phyloP scores from a whole-genome alignment of 2,888 invertebrate species.

The Cephus runcator region DNA sequence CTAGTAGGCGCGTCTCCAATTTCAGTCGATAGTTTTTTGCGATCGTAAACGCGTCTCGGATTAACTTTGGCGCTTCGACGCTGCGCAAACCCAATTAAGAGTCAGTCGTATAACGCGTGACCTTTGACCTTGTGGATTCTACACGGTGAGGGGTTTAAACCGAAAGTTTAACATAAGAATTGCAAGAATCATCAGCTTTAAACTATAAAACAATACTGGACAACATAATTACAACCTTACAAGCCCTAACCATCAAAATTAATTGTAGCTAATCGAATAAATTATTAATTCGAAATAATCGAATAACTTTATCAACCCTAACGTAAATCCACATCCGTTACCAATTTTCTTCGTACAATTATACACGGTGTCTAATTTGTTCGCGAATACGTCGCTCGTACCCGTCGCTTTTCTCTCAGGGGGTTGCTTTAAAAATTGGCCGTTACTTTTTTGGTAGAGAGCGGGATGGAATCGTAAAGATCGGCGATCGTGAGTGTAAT shows the following conservation, averaged over 20 bases:
- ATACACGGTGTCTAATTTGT: background rate
- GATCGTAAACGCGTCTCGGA: constrained; percentile 58
- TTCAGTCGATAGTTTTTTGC: constrained; percentile 62
- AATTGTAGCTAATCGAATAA: background rate
- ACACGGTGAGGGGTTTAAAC: constrained; percentile 16
- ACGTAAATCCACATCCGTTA: background rate
- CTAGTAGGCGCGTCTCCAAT: constrained; percentile 57
- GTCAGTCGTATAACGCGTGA: constrained; percentile 39
- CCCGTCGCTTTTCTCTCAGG: constrained; percentile 22
- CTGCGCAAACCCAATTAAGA: constrained; percentile 47
- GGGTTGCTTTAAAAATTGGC: constrained; percentile 37
- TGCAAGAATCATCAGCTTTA: background rate
- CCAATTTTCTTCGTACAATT: background rate
- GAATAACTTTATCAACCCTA: background rate
- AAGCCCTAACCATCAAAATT: background rate
- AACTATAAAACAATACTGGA: background rate
- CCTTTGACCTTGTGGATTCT: constrained; percentile 23
- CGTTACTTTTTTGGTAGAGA: constrained; percentile 35
- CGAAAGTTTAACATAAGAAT: background rate
- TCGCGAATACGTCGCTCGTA: constrained; percentile 17
- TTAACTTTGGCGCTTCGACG: constrained; percentile 50
- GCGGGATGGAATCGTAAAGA: constrained; percentile 49
- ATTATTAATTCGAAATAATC: background rate
- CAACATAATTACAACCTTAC: background rate
- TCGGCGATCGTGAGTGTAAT: constrained; percentile 46